These are phyloP conservation scores for Empis livida DNA, from an alignment of 2,888 invertebrate genomes.

Conservation along the genomic window DNA sequence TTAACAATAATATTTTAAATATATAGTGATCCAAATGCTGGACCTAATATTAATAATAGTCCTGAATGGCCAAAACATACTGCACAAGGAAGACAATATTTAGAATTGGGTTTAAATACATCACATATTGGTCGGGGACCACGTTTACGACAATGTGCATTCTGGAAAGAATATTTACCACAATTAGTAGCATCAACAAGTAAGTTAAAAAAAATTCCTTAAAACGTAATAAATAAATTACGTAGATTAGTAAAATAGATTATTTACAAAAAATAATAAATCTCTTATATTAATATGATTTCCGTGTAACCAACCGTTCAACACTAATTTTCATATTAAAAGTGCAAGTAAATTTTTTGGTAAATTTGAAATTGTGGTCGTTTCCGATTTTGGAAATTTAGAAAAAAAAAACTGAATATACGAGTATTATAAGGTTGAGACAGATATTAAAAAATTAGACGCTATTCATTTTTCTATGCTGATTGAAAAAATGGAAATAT, in stretches of 20 bases:
- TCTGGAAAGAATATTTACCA: slow-evolving; percentile 89
- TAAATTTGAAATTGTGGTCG: no score
- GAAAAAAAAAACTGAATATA: no score
- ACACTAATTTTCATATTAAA: no score
- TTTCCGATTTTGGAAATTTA: no score
- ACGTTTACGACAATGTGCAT: slow-evolving; percentile 80
- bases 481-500: no score
- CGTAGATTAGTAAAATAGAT: background rate
- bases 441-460: no score
- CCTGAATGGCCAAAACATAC: slow-evolving; percentile 73
- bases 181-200: slow-evolving; percentile 65
- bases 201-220: no score
- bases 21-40: slow-evolving; percentile 60
- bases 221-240: no score
- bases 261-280: background rate
- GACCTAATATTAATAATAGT: slow-evolving; percentile 27
- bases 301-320: background rate
- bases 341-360: no score
- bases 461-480: no score
- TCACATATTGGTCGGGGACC: slow-evolving; percentile 66
- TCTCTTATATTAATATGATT: background rate
- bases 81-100: slow-evolving; percentile 63
- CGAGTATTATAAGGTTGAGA: no score
- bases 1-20: no score
- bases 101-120: slow-evolving; percentile 64